Percentiles rank a stretch among this genome's conserved stretches.
Evolutionary conservation across 1,140 invertebrate genomes (phyloP).

Genomic region (Dermatophagoides farinae): DNA sequence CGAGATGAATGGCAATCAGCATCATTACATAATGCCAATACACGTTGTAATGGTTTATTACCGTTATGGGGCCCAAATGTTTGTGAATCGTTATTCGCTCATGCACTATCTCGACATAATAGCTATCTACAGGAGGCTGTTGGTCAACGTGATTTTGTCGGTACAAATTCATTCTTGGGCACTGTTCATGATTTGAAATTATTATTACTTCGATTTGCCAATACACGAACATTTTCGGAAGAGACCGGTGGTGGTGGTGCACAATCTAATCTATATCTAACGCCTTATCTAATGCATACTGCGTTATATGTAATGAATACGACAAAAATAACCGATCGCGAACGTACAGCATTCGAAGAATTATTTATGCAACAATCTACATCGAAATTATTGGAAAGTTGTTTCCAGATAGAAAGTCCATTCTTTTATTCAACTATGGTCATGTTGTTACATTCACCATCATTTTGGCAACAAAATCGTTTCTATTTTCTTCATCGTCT

Average conservation of each 20-base stretch:
- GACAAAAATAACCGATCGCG: conserved; percentile 46
- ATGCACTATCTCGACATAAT: conserved; percentile 52
- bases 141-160: conserved; percentile 46
- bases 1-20: conserved; percentile 95
- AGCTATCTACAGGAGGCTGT: conserved; percentile 27
- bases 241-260: conserved; percentile 87
- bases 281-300: conserved; percentile 84
- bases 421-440: conserved; percentile 63
- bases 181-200: conserved; percentile 86
- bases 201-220: conserved; percentile 64
- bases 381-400: conserved; percentile 44
- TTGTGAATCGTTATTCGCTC: conserved; percentile 79
- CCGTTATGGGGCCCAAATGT: conserved; percentile 91
- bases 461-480: conserved; percentile 41
- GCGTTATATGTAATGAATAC: conserved; percentile 84
- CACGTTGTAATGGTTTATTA: conserved; percentile 82
- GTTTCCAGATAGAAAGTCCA: conserved; percentile 70
- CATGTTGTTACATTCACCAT: conserved; percentile 48
- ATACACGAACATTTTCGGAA: conserved; percentile 87
- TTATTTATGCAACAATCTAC: conserved; percentile 40
- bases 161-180: conserved; percentile 37
- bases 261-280: conserved; percentile 88
- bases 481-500: conserved; percentile 52
- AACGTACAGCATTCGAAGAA: conserved; percentile 42
- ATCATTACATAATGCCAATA: conserved; percentile 89